A percentile compares a stretch with the other conserved stretches of the same genome.
Evolutionary conservation across 1,140 invertebrate genomes (phyloP).

Genomic region (Coelopa frigida): DNA sequence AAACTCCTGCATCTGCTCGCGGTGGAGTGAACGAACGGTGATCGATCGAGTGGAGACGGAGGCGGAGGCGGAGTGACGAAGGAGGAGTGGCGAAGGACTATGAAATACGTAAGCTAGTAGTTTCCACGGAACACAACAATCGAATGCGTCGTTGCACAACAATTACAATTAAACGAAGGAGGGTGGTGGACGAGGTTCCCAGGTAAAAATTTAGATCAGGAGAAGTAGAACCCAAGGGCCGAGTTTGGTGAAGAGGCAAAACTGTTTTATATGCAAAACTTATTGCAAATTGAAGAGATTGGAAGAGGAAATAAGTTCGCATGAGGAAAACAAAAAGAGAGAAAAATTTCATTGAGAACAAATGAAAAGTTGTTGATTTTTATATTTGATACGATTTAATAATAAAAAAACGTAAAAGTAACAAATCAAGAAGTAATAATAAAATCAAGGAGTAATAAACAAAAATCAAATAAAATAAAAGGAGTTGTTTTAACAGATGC

Average conservation of each 20-base stretch:
- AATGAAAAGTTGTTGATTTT: slow-evolving; percentile 44
- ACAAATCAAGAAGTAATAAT: not conserved
- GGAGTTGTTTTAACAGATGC: slow-evolving; percentile 18
- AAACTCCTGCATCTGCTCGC: too few relatives aligned
- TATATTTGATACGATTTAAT: slow-evolving; percentile 46
- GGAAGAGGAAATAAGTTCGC: slow-evolving; percentile 33
- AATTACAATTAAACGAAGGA: slow-evolving; percentile 4
- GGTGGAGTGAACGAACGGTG: too few relatives aligned
- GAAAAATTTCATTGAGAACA: slow-evolving; percentile 12
- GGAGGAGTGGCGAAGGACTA: not conserved
- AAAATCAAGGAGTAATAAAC: not conserved
- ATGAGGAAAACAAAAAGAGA: slow-evolving; percentile 11
- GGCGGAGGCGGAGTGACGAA: too few relatives aligned
- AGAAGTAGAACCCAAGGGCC: slow-evolving; percentile 1
- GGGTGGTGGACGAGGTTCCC: not conserved
- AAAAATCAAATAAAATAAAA: slow-evolving; percentile 11
- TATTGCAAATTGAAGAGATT: slow-evolving; percentile 30
- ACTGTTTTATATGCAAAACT: slow-evolving; percentile 17
- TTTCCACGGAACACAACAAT: not conserved
- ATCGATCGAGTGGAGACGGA: too few relatives aligned
- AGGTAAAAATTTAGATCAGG: slow-evolving; percentile 1
- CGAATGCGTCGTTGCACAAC: not conserved
- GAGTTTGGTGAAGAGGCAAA: slow-evolving; percentile 17
- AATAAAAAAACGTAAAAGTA: slow-evolving; percentile 3
- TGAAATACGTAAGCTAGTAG: not conserved